Conservation (phyloP, 2,888 invertebrate species). For the Watsonalla binaria region DNA sequence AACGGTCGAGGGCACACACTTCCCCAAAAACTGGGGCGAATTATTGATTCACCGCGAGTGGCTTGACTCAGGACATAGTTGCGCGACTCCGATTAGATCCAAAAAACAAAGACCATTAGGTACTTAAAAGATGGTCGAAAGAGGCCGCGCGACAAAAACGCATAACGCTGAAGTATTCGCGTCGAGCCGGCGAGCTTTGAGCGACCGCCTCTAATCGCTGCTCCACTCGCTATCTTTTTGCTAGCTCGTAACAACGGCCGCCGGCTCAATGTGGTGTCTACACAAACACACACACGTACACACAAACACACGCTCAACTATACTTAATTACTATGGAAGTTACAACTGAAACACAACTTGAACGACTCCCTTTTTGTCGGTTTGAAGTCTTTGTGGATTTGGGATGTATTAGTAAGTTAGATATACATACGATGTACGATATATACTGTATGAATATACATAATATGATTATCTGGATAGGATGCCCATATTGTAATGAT, state of each 20-base stretch:
- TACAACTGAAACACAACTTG: no score
- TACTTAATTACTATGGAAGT: no score
- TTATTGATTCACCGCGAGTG: slow-evolving; percentile 29
- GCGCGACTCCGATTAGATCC: slow-evolving; percentile 43
- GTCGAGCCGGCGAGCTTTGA: slow-evolving; percentile 27
- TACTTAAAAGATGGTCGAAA: slow-evolving; percentile 52
- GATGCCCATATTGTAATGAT: no score
- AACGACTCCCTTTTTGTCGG: no score
- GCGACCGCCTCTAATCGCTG: slow-evolving; percentile 16
- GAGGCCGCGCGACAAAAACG: slow-evolving; percentile 54
- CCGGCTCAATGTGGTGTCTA: no score
- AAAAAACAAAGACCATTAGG: slow-evolving; percentile 50
- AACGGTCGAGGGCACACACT: slow-evolving; percentile 11
- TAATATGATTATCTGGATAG: no score
- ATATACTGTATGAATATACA: no score
- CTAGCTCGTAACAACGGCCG: no score
- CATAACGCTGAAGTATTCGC: slow-evolving; percentile 35
- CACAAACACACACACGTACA: slow-evolving; percentile 12
- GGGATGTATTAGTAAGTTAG: no score
- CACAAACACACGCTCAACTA: no score
- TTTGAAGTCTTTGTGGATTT: no score
- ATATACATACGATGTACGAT: no score
- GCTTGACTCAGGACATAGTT: slow-evolving; percentile 32
- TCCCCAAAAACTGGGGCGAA: slow-evolving; percentile 44
- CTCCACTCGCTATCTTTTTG: background rate